Evolutionary conservation across 2,888 invertebrate species (phyloP).

Genomic region (Diaprepes abbreviatus): DNA sequence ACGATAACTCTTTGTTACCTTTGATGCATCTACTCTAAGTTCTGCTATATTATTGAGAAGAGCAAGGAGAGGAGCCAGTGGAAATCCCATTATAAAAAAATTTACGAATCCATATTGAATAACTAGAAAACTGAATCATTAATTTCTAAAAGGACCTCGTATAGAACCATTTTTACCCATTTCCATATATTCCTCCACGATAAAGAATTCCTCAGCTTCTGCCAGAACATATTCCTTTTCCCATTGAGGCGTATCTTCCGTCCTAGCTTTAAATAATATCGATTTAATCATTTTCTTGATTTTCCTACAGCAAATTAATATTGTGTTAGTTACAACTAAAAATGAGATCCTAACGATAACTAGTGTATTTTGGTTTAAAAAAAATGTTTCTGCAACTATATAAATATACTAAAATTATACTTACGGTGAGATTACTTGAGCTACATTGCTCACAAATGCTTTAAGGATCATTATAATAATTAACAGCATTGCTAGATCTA

Average conservation of each 20-base stretch:
- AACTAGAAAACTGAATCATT: slow-evolving; percentile 64
- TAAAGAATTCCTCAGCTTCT: slow-evolving; percentile 58
- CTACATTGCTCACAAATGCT: slow-evolving; percentile 63
- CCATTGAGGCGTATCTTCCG: slow-evolving; percentile 56
- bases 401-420: slow-evolving; percentile 54
- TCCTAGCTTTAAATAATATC: too few species aligned
- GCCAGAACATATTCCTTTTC: slow-evolving; percentile 63
- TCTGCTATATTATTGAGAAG: slow-evolving; percentile 76
- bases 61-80: slow-evolving; percentile 76
- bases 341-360: too few species aligned
- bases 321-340: too few species aligned
- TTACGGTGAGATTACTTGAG: slow-evolving; percentile 67
- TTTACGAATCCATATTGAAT: slow-evolving; percentile 78
- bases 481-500: slow-evolving; percentile 72
- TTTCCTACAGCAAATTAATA: slow-evolving; percentile 34
- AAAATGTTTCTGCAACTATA: background rate
- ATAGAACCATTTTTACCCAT: slow-evolving; percentile 57
- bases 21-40: slow-evolving; percentile 65
- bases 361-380: too few species aligned
- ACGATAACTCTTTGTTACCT: slow-evolving; percentile 55
- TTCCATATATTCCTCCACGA: slow-evolving; percentile 62
- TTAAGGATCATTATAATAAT: slow-evolving; percentile 73
- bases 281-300: slow-evolving; percentile 6
- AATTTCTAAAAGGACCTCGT: background rate
- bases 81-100: slow-evolving; percentile 77